A percentile compares a stretch with the other conserved stretches of the same genome.
Evolutionary conservation across 2,888 invertebrate species (phyloP).

Genomic region (Eilema caniola): DNA sequence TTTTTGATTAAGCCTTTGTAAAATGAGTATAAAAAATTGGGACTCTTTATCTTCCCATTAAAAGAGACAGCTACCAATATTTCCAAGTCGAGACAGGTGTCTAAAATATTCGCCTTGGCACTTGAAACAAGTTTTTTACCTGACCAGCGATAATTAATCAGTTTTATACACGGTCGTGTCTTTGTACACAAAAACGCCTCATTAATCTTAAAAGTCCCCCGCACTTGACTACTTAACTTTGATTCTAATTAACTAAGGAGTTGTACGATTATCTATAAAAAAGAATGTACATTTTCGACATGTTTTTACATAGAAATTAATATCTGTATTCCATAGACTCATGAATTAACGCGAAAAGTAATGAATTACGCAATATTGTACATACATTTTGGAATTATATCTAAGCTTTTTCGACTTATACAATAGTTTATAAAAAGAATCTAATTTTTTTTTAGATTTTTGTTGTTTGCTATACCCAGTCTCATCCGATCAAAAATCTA

Average conservation of each 20-base stretch:
- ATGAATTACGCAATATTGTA: too few species aligned
- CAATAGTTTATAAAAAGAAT: too few species aligned
- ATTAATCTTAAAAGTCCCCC: slow-evolving; percentile 38
- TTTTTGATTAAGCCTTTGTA: slow-evolving; percentile 28
- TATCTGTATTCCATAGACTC: neutral
- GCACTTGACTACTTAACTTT: slow-evolving; percentile 39
- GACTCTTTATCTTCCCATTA: slow-evolving; percentile 43
- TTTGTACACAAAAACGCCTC: slow-evolving; percentile 44
- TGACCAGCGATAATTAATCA: slow-evolving; percentile 45
- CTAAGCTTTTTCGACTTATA: too few species aligned
- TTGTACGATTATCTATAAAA: slow-evolving; percentile 8
- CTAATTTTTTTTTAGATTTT: too few species aligned
- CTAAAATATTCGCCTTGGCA: slow-evolving; percentile 43
- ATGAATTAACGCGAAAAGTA: neutral
- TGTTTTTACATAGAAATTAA: neutral
- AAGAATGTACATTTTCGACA: neutral
- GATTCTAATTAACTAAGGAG: slow-evolving; percentile 30
- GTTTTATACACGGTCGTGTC: slow-evolving; percentile 36
- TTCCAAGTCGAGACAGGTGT: slow-evolving; percentile 39
- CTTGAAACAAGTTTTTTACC: slow-evolving; percentile 47
- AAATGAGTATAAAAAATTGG: slow-evolving; percentile 31
- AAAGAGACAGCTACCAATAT: slow-evolving; percentile 45
- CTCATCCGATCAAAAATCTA: too few species aligned
- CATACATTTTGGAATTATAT: too few species aligned
- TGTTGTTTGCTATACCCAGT: too few species aligned